These are phyloP conservation scores for Bombus consobrinus DNA, from an alignment of 1,140 invertebrate genomes.

Conservation along the genomic window DNA sequence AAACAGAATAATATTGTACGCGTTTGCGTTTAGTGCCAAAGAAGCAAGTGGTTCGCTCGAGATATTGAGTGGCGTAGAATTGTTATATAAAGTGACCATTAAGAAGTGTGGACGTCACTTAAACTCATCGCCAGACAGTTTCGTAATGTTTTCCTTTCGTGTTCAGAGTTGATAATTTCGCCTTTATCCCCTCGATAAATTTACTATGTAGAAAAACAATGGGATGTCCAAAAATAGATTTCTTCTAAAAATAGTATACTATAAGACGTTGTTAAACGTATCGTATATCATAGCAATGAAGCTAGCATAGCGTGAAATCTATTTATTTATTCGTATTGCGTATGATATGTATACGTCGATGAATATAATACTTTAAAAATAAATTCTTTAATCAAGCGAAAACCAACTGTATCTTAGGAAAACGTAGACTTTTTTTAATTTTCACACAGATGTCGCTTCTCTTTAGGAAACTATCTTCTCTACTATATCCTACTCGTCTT, in stretches of 20 bases:
- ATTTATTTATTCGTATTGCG: neutral
- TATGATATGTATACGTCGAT: neutral
- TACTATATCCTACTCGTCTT: too few relatives aligned
- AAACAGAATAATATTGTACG: constrained; percentile 7
- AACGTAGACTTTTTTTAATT: too few relatives aligned
- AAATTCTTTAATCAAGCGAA: neutral
- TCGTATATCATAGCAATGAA: too few relatives aligned
- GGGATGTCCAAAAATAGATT: neutral
- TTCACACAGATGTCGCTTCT: too few relatives aligned
- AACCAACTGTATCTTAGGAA: neutral
- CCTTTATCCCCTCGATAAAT: constrained; percentile 7
- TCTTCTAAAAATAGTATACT: neutral
- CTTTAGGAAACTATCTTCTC: too few relatives aligned
- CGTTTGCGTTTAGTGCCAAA: constrained; percentile 29
- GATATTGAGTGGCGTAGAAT: constrained; percentile 43
- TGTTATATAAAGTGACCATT: constrained; percentile 54
- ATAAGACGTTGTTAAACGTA: neutral
- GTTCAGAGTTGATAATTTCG: constrained; percentile 22
- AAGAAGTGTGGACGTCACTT: constrained; percentile 40
- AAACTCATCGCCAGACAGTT: constrained; percentile 22
- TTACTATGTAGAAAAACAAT: neutral
- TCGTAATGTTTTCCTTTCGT: constrained; percentile 37
- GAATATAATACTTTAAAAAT: neutral
- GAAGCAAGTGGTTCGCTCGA: constrained; percentile 29
- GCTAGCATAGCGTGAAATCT: neutral